Percentiles rank a stretch among this genome's conserved stretches.
phyloP scores from a whole-genome alignment of 2,888 invertebrate genomes.

The Ramazzottius varieornatus region DNA sequence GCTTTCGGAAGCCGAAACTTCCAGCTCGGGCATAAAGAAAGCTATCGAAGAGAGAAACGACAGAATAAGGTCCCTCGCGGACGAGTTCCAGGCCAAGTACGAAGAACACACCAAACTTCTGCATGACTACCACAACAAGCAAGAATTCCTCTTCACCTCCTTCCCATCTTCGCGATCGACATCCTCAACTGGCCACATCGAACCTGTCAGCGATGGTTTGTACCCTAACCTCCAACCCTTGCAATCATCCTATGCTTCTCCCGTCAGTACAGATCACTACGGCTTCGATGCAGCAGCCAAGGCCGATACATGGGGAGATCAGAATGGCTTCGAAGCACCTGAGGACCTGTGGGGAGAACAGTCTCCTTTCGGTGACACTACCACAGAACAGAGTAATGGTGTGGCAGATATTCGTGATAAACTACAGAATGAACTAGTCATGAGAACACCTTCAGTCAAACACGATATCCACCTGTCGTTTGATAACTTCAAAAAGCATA shows the following conservation, averaged over 20 bases:
- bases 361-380: not conserved
- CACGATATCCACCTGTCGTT: not conserved
- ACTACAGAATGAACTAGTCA: not conserved
- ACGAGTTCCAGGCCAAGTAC: not conserved
- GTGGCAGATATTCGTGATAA: not conserved
- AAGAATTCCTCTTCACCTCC: no score
- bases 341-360: constrained; percentile 5
- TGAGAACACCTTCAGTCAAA: not conserved
- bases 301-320: not conserved
- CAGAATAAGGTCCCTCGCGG: not conserved
- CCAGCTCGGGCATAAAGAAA: constrained; percentile 51
- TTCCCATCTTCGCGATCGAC: constrained; percentile 31
- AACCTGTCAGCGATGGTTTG: no score
- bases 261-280: not conserved
- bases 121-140: constrained; percentile 39
- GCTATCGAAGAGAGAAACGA: constrained; percentile 20
- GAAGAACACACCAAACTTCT: constrained; percentile 22
- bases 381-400: not conserved
- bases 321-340: not conserved
- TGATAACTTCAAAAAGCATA: constrained; percentile 17
- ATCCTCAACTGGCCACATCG: not conserved
- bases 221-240: not conserved
- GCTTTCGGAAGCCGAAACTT: constrained; percentile 34
- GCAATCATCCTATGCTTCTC: not conserved
- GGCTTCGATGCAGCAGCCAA: not conserved